Base-by-base conservation (phyloP, 2,888 invertebrate genomes). In the Hybos culiciformis region DNA sequence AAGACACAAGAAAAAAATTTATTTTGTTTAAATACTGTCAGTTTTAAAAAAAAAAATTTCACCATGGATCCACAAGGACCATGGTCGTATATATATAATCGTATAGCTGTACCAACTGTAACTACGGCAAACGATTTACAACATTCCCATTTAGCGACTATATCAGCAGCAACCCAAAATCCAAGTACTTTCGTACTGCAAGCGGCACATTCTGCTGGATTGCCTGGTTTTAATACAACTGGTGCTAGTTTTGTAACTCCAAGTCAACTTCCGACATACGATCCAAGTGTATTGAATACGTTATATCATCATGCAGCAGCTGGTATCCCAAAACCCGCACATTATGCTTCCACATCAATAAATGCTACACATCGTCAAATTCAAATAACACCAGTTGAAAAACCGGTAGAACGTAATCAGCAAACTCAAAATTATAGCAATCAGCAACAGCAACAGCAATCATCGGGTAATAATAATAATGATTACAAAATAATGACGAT, bases 71-170 rank as follows among this genome's bases (percentile, higher is more conserved):
- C 86, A 66, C 64, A 63, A 51, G 84, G 83, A 71, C 84, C 86
- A 72, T 87, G 87, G 87, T 78, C 80, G 63, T 79, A 79, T 63
- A 80, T 83, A 56, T 86, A 86, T 74, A 85, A 85, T 71, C 80
- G 86, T 59, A 71, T 86, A 67, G 75, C 81, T 53, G 62, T 65
- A 43, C 78, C 78, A 63, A 73, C 78, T 57, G 73, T 78, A 62
- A 70, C 80, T 63, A 70, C 77, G 59, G 71, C 75, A 66, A 74
- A 76, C 57, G 75, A 78, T 63, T 72, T 77, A 64, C 74, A 81
- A 66, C 77, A 78, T 68, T 76, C 77, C 66, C 75, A 78, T 64
- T 69, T 77, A 61, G 70, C 81, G 60, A 69, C 76, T 63, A 58
- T 62, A 20, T 58, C 63, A 31, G 45, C 47, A 36, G 58, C 63